Base-by-base conservation (phyloP, 64 coral and sea anemone genomes). In the Dendronephthya gigantea region DNA sequence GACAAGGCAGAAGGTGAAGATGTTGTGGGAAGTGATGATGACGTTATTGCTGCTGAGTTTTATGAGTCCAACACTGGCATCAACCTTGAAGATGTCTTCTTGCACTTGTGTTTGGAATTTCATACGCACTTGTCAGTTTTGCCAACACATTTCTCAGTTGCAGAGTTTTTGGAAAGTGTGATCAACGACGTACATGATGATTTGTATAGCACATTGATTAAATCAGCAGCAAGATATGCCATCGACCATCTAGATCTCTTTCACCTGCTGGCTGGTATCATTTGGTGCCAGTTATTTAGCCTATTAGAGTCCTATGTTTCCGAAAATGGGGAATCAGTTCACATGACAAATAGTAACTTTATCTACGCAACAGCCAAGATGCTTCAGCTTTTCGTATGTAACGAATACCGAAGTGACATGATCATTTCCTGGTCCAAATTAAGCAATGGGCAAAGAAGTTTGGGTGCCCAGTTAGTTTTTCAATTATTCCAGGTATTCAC, bases 251-350 rank as follows among this genome's bases (percentile, higher is more conserved):
- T 75, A 31, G 35, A 75, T 27, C 29, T 34, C 34, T 75, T 75
- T 75, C 27, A 75, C 29, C 16, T 75, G 25, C 69, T 75, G n/a
- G 69, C 69, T 75, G 6, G 66, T n/a, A 70, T 70, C 2, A 34
- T 75, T 4, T 75, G 69, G 69, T 75, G 5, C 34, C 7, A 30
- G 69, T 13, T 75, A 30, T 75, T 75, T 75, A 75, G 7, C 69
- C 35, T 75, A 6, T 75, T 75, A 14, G 5, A 75, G 69, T 75
- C 69, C 29, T 75, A 75, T 30, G 7, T 16, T 34, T 34, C 69
- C 69, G 69, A 75, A 33, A 75, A 75, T 75, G 69, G 69, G 6
- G 35, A 75, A 75, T 75, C 69, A 75, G 69, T 75, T 31, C 69
- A 75, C 69, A 75, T 75, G 23, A 75, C 30, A 16, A 75, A 0